Base-by-base conservation (phyloP, 2,113 vertebrate species). In the Hepsetus odoe region DNA sequence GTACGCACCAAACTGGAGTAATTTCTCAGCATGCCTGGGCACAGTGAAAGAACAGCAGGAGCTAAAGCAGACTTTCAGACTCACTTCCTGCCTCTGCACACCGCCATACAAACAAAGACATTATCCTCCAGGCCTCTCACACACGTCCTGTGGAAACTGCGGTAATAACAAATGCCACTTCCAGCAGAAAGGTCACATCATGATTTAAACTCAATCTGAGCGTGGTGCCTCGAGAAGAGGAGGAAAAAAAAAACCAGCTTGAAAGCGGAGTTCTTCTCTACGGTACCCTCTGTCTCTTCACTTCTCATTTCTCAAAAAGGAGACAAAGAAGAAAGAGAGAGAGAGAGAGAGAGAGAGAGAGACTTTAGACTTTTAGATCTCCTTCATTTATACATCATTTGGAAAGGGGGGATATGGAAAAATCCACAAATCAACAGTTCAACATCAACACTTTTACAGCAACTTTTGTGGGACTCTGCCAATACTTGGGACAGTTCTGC, bases 61-160 rank as follows among this genome's bases (percentile, higher is more conserved):
- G 77, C 51, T 42, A 40, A n/a, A 20, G 40, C 32, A 46, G n/a
- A 76, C 16, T 11, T 40, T 40, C 26, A 66, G 49, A 30, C 24
- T 33, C 72, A 22, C 35, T 32, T 30, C 44, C 67, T 72, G 67
- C 58, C 55, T 62, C 30, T 22, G 56, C n/a, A 72, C 33, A 20
- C 58, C 13, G 11, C 42, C 22, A n/a, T 16, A 65, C 40, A 65
- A 72, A 79, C 58, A 79, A 72, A 79, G 76, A 79, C 44, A 40
- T 71, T 46, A 64, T 69, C 64, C 35, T 46, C 35, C 26, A 59
- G 75, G 35, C 40, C 61, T 51, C 33, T 51, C 42, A 49, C 8
- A 72, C 22, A 40, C 18, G 14, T 49, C 56, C 24, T 11, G 42
- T 38, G 58, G 56, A 79, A 72, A 79, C 44, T 7, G 44, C 3